Base-by-base conservation (phyloP, 2,888 invertebrate genomes). In the Bhutanitis thaidina region DNA sequence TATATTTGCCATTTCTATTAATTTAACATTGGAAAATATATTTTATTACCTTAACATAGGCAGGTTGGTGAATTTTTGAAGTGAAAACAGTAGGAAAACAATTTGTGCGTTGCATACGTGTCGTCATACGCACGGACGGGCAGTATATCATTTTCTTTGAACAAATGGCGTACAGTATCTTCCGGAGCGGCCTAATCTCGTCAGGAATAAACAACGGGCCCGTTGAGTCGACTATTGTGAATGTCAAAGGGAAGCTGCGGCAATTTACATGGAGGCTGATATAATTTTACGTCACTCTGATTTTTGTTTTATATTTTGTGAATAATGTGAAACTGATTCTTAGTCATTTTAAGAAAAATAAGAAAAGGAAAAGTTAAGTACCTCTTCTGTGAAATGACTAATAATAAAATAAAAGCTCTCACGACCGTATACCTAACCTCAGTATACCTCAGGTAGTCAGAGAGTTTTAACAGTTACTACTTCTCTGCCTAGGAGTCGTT, bases 71-170 rank as follows among this genome's bases (percentile, higher is more conserved):
- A 43, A 20, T 7, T 50, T 54, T 60, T 60, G n/a, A 38, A 25
- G 5, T 25, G 25, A 40, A 40, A 45, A 13, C 40, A 4, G 46
- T 63, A 54, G 56, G 46, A 47, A 50, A 49, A 57, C 67, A 57
- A 56, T 69, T 75, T 65, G 73, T 64, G 54, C 56, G 64, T 65
- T 55, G 58, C 59, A 61, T 67, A 69, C 75, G 67, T 71, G 74
- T 74, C 69, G 76, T 80, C 80, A 75, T 67, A 83, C 87, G 88
- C 88, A 88, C 88, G 88, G 69, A 64, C 69, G 77, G 65, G 69
- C 73, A 74, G 75, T 88, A 81, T 83, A 86, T 88, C 87, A 87
- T 86, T 78, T 83, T 74, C 79, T 80, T 74, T 77, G 76, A 77
- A 88, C 78, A 83, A 87, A 87, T 87, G 82, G 74, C 61, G 67